Evolutionary conservation across 23 tunicate genomes (phyloP).

Genomic region (Aplidium turbinatum): DNA sequence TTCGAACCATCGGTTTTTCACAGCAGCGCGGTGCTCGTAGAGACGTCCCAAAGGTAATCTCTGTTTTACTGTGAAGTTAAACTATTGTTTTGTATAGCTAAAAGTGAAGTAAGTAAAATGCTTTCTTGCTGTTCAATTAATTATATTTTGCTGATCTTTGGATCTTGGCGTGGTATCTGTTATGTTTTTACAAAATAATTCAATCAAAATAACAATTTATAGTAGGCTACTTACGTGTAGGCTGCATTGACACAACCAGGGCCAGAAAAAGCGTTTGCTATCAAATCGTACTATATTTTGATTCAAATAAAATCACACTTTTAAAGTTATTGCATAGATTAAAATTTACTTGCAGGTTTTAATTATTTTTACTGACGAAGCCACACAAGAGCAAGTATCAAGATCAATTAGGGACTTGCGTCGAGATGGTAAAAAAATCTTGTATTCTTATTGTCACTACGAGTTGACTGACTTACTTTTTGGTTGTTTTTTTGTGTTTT

Average conservation of each 20-base stretch:
- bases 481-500: neutral
- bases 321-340: no score
- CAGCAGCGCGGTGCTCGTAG: conserved; percentile 46
- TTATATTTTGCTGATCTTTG: no score
- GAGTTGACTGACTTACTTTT: neutral
- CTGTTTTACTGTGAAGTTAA: no score
- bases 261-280: no score
- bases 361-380: conserved; percentile 77
- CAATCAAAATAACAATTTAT: no score
- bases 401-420: conserved; percentile 48
- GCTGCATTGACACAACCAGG: no score
- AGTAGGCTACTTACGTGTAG: no score
- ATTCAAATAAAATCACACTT: neutral
- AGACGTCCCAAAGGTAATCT: conserved; percentile 75
- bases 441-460: neutral
- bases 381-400: conserved; percentile 54
- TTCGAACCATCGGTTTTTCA: conserved; percentile 53
- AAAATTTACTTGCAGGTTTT: conserved; percentile 54
- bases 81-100: no score
- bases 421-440: conserved; percentile 34
- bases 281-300: neutral
- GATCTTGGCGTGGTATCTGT: no score
- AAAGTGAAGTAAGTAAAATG: no score
- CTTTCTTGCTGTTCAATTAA: no score
- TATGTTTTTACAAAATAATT: no score